A percentile compares a stretch with the other conserved stretches of the same genome.
Evolutionary conservation across 2,797 vertebrate genomes (phyloP).

Genomic region (Eidolon dupreanum): DNA sequence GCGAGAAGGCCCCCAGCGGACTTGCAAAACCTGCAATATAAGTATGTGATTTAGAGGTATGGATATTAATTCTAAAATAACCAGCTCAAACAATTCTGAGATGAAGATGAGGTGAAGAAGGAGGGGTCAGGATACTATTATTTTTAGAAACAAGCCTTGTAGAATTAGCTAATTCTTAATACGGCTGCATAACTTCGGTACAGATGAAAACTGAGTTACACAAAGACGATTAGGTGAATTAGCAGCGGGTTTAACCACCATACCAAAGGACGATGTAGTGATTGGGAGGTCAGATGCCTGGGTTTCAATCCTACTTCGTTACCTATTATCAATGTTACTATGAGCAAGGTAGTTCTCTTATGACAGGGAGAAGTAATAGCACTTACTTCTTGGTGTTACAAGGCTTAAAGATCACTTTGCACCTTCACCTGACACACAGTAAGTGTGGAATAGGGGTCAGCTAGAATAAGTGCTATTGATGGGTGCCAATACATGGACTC

Average conservation of each 20-base stretch:
- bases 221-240: neutral
- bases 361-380: neutral
- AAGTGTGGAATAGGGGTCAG: neutral
- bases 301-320: neutral
- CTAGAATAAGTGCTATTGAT: neutral
- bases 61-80: neutral
- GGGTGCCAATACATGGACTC: neutral
- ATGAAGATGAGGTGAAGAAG: neutral
- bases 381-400: neutral
- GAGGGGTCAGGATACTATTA: neutral
- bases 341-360: neutral
- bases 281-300: neutral
- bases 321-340: neutral
- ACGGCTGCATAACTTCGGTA: neutral
- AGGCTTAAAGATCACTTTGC: neutral
- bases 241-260: neutral
- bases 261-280: neutral
- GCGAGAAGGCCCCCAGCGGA: neutral
- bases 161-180: neutral
- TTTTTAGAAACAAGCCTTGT: neutral
- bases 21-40: neutral
- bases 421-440: neutral
- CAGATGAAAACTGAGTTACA: neutral
- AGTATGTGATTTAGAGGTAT: neutral
- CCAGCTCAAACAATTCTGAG: neutral